phyloP scores from a whole-genome alignment of 1,140 invertebrate species.

The Drosophila watanabei region DNA sequence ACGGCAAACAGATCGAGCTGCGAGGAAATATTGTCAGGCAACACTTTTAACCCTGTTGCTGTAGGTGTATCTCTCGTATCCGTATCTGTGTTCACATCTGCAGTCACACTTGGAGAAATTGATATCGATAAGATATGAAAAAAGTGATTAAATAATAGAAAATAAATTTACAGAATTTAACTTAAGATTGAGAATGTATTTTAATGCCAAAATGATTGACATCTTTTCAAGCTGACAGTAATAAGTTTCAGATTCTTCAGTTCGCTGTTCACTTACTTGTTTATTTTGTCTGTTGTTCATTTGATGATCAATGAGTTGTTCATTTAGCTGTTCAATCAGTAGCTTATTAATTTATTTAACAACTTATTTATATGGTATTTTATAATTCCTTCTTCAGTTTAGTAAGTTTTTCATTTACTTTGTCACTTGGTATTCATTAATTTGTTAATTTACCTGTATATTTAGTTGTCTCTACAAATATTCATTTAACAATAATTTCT shows the following conservation, averaged over 20 bases:
- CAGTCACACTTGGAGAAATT: background rate
- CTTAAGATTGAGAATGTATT: background rate
- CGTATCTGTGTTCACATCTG: slow-evolving; percentile 12
- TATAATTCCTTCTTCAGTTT: background rate
- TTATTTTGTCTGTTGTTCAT: background rate
- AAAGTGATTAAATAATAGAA: too few species aligned
- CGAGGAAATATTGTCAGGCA: slow-evolving; percentile 77
- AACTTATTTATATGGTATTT: too few species aligned
- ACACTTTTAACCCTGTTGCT: slow-evolving; percentile 66
- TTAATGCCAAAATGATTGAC: background rate
- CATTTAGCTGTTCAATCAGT: background rate
- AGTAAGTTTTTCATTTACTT: background rate
- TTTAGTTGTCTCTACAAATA: background rate
- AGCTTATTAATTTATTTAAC: background rate
- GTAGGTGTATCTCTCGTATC: slow-evolving; percentile 22
- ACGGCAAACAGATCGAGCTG: slow-evolving; percentile 70
- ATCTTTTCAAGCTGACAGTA: background rate
- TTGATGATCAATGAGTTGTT: background rate
- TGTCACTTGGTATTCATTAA: background rate
- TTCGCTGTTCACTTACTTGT: background rate
- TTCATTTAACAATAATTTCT: background rate
- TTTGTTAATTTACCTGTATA: background rate
- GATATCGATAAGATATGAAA: too few species aligned
- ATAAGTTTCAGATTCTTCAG: background rate
- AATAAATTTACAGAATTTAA: background rate